Evolutionary conservation across 2,888 invertebrate genomes (phyloP), one percentile per base, ranked within the genome.

Genomic region (Oegoconia quadripuncta): DNA sequence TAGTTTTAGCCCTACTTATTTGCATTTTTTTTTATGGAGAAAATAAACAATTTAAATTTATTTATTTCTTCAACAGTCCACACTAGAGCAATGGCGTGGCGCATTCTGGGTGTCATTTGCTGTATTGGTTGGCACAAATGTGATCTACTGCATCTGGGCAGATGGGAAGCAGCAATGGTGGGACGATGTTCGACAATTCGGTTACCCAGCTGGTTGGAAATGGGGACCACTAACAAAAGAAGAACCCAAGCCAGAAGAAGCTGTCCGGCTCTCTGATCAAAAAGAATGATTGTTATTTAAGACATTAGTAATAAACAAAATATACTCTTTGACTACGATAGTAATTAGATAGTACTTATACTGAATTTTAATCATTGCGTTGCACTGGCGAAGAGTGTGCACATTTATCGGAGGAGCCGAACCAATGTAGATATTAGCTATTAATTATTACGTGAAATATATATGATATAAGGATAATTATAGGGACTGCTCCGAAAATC

Each of bases 61-160:
- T n/a, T n/a, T n/a, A n/a, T n/a, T n/a, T n/a, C n/a, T n/a, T n/a
- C n/a, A n/a, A n/a, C 74, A 90, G 90, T 89, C 90, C 53, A 89
- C 89, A 6, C 50, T 91, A 37, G 59, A 53, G 0, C 89, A 93
- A 71, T 95, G 94, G 94, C 79, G 91, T 8, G 59, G 88, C 0
- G 93, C 93, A 0, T 94, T 94, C 64, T 93, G 93, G 91, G 92
- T 93, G 26, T 90, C 93, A 28, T 89, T 93, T 29, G 90, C 73
- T 0, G 90, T 93, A 0, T 88, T 93, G 33, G 68, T 90, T 0
- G 69, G 89, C 1, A 92, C 93, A 1, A 93, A 92, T 57, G 43
- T 91, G 0, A 74, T 93, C 0, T 95, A 92, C 67, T 71, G 90
- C 2, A 47, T 91, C 25, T 92, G 89, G 74, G 93, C 92, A 0